Conservation (phyloP, 2,888 invertebrate species). For the Hydraecia micacea region DNA sequence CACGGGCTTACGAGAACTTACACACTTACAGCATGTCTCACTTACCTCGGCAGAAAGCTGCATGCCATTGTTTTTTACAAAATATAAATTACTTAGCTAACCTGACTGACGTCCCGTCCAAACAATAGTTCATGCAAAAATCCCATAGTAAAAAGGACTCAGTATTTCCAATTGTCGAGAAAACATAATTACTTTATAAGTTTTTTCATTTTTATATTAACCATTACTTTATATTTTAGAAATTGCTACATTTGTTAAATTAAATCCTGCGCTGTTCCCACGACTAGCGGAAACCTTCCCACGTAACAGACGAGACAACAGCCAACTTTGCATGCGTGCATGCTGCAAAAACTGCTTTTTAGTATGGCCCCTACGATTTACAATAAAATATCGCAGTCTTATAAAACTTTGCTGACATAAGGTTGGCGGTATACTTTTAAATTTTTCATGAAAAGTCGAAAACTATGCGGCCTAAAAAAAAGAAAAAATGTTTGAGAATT, state of each 20-base stretch:
- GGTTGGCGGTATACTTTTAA: no score
- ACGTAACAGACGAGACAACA: not conserved
- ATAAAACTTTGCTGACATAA: not conserved
- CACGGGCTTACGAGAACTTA: no score
- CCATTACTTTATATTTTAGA: not conserved
- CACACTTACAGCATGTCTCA: not conserved
- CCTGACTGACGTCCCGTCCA: not conserved
- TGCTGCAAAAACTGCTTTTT: not conserved
- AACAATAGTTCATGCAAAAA: not conserved
- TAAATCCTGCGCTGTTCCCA: not conserved
- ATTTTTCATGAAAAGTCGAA: no score
- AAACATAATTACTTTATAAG: not conserved
- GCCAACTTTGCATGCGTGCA: not conserved
- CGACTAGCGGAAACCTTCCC: not conserved
- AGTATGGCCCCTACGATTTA: not conserved
- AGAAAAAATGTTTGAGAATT: no score
- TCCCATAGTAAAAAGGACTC: not conserved
- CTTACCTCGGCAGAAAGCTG: not conserved
- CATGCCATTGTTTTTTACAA: not conserved
- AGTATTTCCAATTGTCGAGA: not conserved
- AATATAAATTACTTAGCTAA: not conserved
- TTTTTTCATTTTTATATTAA: not conserved
- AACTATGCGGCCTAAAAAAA: no score
- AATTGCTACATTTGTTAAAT: not conserved
- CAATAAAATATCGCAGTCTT: not conserved